Base-by-base conservation (phyloP, 2,888 invertebrate genomes). In the Lasioglossum vierecki region DNA sequence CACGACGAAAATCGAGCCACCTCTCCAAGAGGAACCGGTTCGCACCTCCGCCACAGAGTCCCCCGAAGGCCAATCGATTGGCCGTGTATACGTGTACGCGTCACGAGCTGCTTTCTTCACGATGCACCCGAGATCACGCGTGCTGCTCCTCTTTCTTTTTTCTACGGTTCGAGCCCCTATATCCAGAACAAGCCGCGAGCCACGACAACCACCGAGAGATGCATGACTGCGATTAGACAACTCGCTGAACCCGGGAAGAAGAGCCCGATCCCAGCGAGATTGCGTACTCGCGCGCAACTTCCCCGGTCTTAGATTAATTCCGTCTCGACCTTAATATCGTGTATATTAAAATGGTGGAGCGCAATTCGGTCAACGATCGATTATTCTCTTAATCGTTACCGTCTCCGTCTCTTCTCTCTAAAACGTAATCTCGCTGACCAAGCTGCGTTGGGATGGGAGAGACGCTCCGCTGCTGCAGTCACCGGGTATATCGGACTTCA, bases 1-100 rank as follows among this genome's bases (percentile, higher is more conserved):
- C 82, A 74, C 85, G 84, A 87, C 90, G 88, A 92, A 91, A 92
- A 91, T 90, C 86, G 53, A 80, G 76, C 49, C 76, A 76, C 49
- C 11, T 68, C 79, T 70, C 73, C 80, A 15, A 22, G 41, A 80
- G 88, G 89, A 93, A 93, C 93, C 93, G 93, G 93, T 93, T 93
- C 92, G 91, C 92, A 91, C 91, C 90, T 92, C 78, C 26, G 39
- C 49, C 53, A 22, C 35, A 82, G 76, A 82, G 78, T 88, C 90
- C 88, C 90, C 88, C 90, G 88, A 91, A 90, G 90, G 89, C 90
- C 89, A 89, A 92, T 92, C 91, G 91, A 91, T 92, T 26, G 68
- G 18, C 49, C 57, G 76, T 73, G 30, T 76, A 66, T 76, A 63
- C 75, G 79, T 22, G 73, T 63, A 76, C 75, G 57, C 83, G 81